These are phyloP conservation scores for Otolemur garnettii DNA, from an alignment of 2,113 vertebrate genomes.

Conservation along the genomic window DNA sequence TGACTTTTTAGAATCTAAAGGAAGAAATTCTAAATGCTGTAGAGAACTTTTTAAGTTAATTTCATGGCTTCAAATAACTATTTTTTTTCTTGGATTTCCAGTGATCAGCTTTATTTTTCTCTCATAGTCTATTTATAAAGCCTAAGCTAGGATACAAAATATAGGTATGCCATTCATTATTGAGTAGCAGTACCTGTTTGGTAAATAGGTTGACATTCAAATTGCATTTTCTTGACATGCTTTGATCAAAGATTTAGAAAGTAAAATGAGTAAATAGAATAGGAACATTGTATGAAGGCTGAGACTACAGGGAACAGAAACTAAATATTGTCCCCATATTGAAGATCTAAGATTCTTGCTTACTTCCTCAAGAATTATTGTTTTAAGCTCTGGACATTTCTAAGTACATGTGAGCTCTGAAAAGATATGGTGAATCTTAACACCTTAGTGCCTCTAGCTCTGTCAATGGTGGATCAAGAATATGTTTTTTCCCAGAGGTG, in stretches of 20 bases:
- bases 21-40: background rate
- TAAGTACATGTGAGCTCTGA: background rate
- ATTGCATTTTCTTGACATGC: conserved; percentile 31
- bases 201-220: conserved; percentile 40
- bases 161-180: conserved; percentile 56
- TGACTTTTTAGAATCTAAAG: background rate
- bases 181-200: conserved; percentile 33
- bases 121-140: conserved; percentile 51
- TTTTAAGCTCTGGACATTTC: conserved; percentile 26
- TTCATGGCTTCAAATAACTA: background rate
- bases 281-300: background rate
- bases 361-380: background rate
- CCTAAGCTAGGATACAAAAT: background rate
- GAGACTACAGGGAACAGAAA: background rate
- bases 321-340: background rate
- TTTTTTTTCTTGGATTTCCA: background rate
- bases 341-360: background rate
- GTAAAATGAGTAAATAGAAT: conserved; percentile 43
- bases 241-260: conserved; percentile 49
- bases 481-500: background rate
- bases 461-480: background rate
- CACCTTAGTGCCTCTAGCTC: background rate
- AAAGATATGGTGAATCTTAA: background rate
- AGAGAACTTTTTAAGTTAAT: conserved; percentile 16
- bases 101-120: conserved; percentile 34